phyloP scores from a whole-genome alignment of 2,888 invertebrate genomes.

The Ceriagrion tenellum region DNA sequence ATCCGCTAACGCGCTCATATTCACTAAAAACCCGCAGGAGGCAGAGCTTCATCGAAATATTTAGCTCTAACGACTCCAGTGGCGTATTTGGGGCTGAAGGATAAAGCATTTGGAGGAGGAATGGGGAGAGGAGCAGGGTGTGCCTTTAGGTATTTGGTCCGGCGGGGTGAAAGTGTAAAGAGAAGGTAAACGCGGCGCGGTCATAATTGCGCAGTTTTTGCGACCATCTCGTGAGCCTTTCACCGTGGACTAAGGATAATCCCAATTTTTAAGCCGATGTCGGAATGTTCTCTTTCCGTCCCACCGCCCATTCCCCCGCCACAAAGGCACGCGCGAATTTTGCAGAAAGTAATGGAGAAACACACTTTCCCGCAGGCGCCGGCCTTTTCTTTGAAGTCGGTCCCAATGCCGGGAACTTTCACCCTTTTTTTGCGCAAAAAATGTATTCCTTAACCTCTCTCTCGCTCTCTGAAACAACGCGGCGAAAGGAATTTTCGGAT shows the following conservation, averaged over 20 bases:
- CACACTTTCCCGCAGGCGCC: neutral
- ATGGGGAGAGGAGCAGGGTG: neutral
- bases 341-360: neutral
- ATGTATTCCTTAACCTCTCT: neutral
- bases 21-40: no score
- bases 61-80: no score
- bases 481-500: neutral
- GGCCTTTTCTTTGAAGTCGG: neutral
- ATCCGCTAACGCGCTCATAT: no score
- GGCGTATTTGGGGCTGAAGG: no score
- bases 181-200: neutral
- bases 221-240: neutral
- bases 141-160: neutral
- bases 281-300: neutral
- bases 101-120: neutral
- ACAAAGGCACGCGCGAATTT: neutral
- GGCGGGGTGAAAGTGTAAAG: neutral
- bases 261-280: neutral
- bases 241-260: neutral
- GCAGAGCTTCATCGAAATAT: no score
- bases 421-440: neutral
- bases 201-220: conserved; percentile 9
- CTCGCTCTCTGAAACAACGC: neutral
- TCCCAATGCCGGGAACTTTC: neutral
- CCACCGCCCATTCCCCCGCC: neutral